These are phyloP conservation scores for Pseudoips prasinana DNA, from an alignment of 2,888 invertebrate genomes.

Conservation along the genomic window DNA sequence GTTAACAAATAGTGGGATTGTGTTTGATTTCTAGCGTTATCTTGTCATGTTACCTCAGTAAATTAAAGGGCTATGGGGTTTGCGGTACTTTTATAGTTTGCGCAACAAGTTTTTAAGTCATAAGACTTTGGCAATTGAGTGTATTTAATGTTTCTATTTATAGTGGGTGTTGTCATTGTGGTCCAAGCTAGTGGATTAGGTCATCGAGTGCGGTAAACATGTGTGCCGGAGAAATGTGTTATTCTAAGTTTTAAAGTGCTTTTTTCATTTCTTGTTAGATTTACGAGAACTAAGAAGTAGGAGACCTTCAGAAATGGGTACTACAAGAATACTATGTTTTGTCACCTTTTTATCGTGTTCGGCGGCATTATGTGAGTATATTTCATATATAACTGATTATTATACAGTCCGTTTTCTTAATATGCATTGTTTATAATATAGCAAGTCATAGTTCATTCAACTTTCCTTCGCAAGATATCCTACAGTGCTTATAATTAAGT, in stretches of 20 bases:
- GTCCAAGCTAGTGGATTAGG: slow-evolving; percentile 74
- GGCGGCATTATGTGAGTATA: slow-evolving; percentile 69
- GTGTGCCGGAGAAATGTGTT: slow-evolving; percentile 73
- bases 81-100: slow-evolving; percentile 30
- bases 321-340: slow-evolving; percentile 61
- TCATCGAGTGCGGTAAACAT: slow-evolving; percentile 76
- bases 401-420: slow-evolving; percentile 1
- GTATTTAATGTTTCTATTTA: slow-evolving; percentile 81
- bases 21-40: slow-evolving; percentile 52
- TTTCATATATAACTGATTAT: slow-evolving; percentile 25
- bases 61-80: slow-evolving; percentile 35
- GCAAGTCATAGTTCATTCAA: slow-evolving; percentile 41
- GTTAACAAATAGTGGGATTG: slow-evolving; percentile 55
- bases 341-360: slow-evolving; percentile 62
- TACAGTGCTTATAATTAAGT: slow-evolving; percentile 4
- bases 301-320: slow-evolving; percentile 65
- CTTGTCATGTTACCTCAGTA: slow-evolving; percentile 44
- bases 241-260: slow-evolving; percentile 52
- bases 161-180: slow-evolving; percentile 82
- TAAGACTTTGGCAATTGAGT: slow-evolving; percentile 49
- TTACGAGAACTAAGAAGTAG: slow-evolving; percentile 62
- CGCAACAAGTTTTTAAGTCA: slow-evolving; percentile 50
- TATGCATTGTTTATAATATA: slow-evolving; percentile 21
- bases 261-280: slow-evolving; percentile 75
- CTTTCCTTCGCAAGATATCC: slow-evolving; percentile 25